Conservation (phyloP, 2,113 vertebrate genomes). For the Hirundichthys speculiger region DNA sequence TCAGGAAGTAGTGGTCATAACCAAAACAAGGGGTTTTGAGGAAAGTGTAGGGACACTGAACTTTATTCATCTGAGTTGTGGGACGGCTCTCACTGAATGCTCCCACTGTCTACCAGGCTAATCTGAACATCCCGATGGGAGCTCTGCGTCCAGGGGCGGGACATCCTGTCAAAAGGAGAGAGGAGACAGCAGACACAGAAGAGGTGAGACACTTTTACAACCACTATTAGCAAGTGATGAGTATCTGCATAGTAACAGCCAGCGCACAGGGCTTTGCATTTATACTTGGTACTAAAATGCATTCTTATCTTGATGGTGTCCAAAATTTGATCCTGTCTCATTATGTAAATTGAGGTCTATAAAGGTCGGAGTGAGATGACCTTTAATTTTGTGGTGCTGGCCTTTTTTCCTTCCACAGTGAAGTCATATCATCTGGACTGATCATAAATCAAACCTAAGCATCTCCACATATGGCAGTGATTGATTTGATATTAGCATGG, state of each 20-base stretch:
- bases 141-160: conserved; percentile 95
- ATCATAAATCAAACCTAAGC: background rate
- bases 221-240: too few species aligned
- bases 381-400: background rate
- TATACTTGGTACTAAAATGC: background rate
- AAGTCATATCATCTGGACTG: background rate
- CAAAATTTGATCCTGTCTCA: background rate
- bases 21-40: conserved; percentile 45
- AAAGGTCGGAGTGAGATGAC: too few species aligned
- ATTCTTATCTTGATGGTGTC: background rate
- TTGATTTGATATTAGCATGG: background rate
- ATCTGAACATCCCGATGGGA: conserved; percentile 99
- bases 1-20: conserved; percentile 50
- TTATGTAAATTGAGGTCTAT: background rate
- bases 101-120: conserved; percentile 85
- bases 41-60: conserved; percentile 24
- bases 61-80: conserved; percentile 1
- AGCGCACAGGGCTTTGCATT: background rate
- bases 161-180: conserved; percentile 94
- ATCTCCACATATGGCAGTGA: background rate
- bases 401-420: too few species aligned
- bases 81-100: conserved; percentile 53
- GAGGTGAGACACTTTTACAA: conserved; percentile 83
- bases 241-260: background rate
- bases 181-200: conserved; percentile 84